Evolutionary conservation across 2,797 vertebrate genomes (phyloP).

Genomic region (Myotis findleyi): DNA sequence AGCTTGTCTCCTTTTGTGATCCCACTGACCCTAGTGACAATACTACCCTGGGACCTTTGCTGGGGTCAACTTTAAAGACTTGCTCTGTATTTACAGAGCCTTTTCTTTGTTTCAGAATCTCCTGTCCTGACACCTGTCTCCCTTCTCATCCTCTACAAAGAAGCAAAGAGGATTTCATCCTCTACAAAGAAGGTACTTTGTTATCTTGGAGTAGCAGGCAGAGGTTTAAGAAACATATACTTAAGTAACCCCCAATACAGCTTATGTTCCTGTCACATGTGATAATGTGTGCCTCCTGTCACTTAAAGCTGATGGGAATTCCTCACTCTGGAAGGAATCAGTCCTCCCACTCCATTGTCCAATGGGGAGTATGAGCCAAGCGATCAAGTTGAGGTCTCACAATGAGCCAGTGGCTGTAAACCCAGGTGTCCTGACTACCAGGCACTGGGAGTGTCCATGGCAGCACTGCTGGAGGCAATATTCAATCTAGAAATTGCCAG

Average conservation of each 20-base stretch:
- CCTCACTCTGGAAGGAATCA: background rate
- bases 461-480: background rate
- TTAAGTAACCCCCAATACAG: background rate
- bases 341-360: background rate
- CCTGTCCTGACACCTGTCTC: background rate
- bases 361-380: background rate
- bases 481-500: background rate
- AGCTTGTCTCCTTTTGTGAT: background rate
- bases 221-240: background rate
- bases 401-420: background rate
- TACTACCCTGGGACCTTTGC: accelerated
- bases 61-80: background rate
- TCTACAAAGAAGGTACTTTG: background rate
- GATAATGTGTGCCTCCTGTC: background rate
- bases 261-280: background rate
- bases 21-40: background rate
- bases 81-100: background rate
- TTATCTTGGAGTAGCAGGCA: background rate
- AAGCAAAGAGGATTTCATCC: background rate
- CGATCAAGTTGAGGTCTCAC: background rate
- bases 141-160: background rate
- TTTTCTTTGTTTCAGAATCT: background rate
- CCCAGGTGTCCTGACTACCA: background rate
- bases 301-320: background rate
- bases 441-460: too few species aligned